Conservation (phyloP, 2,888 invertebrate species). For the Meliscaeva auricollis region DNA sequence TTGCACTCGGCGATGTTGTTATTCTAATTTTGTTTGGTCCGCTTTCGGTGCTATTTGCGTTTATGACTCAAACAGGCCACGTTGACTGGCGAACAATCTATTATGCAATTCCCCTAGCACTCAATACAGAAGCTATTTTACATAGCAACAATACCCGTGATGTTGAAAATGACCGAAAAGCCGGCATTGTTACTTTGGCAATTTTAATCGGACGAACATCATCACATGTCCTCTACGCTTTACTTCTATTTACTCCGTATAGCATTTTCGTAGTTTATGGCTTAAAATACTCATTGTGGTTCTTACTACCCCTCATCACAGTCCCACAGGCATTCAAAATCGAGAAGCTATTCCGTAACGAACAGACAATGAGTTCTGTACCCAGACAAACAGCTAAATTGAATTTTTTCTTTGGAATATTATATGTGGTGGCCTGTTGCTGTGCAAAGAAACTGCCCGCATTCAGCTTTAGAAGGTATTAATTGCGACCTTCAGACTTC, state of each 20-base stretch:
- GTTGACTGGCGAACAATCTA: conserved; percentile 96
- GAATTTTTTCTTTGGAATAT: conserved; percentile 95
- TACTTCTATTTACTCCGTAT: conserved; percentile 95
- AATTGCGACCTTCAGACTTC: conserved; percentile 61
- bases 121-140: conserved; percentile 97
- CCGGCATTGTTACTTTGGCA: conserved; percentile 97
- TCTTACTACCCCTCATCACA: conserved; percentile 94
- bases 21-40: conserved; percentile 97
- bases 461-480: conserved; percentile 80
- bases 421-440: conserved; percentile 94
- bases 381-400: conserved; percentile 95
- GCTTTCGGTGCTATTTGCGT: conserved; percentile 96
- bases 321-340: conserved; percentile 95
- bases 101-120: conserved; percentile 96
- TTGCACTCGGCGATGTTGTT: conserved; percentile 96
- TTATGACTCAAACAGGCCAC: conserved; percentile 95
- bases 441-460: conserved; percentile 87
- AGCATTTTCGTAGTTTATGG: conserved; percentile 94
- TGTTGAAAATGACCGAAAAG: conserved; percentile 93
- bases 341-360: conserved; percentile 93
- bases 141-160: conserved; percentile 98
- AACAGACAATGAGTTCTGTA: conserved; percentile 91
- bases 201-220: conserved; percentile 95
- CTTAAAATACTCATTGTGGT: conserved; percentile 94
- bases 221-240: conserved; percentile 95